These are phyloP conservation scores for Spea multiplicata DNA, from an alignment of 2,113 vertebrate species.

Conservation along the genomic window DNA sequence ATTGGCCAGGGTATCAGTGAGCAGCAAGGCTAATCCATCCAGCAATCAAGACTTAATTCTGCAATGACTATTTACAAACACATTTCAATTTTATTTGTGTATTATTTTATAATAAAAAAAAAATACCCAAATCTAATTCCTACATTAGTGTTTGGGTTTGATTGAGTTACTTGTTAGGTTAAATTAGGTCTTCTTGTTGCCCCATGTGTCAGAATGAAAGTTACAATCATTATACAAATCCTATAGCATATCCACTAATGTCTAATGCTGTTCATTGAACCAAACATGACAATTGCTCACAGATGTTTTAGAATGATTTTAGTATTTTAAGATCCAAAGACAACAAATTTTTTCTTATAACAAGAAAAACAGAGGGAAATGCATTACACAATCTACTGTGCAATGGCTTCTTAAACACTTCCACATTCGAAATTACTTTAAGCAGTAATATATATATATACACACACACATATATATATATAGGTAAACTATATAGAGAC, in stretches of 20 bases:
- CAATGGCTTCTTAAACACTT: not conserved
- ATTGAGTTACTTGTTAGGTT: not conserved
- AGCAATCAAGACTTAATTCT: too few relatives aligned
- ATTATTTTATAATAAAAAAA: too few relatives aligned
- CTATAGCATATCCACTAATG: too few relatives aligned
- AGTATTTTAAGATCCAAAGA: not conserved
- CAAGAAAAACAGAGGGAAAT: not conserved
- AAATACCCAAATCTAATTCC: too few relatives aligned
- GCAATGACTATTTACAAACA: too few relatives aligned
- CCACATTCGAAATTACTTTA: constrained; percentile 15
- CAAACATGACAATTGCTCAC: constrained; percentile 9
- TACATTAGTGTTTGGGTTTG: not conserved
- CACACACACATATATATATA: too few relatives aligned
- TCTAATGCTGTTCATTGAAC: not conserved
- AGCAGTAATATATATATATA: not conserved
- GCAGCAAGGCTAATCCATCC: too few relatives aligned
- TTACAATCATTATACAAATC: too few relatives aligned
- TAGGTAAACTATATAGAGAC: too few relatives aligned
- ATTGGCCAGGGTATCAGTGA: too few relatives aligned
- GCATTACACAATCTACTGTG: constrained; percentile 13
- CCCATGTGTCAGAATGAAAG: not conserved
- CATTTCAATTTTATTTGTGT: too few relatives aligned
- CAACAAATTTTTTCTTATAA: not conserved
- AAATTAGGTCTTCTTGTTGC: not conserved
- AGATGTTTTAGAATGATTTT: constrained; percentile 9